These are phyloP conservation scores for Epinephelus malabaricus DNA, from an alignment of 2,797 vertebrate species.

Conservation along the genomic window DNA sequence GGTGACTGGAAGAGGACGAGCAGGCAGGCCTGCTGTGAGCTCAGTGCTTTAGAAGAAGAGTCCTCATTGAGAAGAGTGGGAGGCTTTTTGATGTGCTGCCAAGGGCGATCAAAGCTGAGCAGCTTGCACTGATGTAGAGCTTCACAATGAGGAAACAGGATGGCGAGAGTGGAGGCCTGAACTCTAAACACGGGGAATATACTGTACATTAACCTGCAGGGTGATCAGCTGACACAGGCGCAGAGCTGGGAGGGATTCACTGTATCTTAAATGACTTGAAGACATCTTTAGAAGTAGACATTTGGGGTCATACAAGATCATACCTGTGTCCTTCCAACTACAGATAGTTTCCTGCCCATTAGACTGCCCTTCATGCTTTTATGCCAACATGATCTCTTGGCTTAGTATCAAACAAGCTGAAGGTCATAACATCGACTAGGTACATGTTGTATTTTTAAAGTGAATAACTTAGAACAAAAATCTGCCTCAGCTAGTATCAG, in stretches of 20 bases:
- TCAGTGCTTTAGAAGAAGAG: background rate
- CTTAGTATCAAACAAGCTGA: constrained; percentile 16
- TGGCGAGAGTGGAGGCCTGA: constrained; percentile 6
- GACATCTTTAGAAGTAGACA: background rate
- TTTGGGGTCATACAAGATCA: constrained; percentile 10
- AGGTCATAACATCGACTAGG: constrained; percentile 7
- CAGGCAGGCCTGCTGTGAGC: constrained; percentile 18
- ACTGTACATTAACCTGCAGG: constrained; percentile 15
- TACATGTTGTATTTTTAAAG: background rate
- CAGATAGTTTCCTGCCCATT: background rate
- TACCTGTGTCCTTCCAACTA: background rate
- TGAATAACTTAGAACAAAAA: background rate
- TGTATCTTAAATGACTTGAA: background rate
- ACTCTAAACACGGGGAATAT: constrained; percentile 16
- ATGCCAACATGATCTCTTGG: constrained; percentile 14
- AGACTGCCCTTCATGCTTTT: background rate
- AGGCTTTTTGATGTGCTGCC: constrained; percentile 36
- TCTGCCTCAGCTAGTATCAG: background rate
- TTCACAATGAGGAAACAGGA: constrained; percentile 11
- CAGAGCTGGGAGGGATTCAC: background rate
- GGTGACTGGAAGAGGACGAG: background rate
- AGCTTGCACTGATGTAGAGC: background rate
- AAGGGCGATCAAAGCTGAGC: constrained; percentile 40
- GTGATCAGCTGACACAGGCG: background rate
- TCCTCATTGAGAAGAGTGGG: constrained; percentile 30